These are phyloP conservation scores for Lethrus apterus DNA, from an alignment of 1,140 invertebrate species.

Conservation along the genomic window DNA sequence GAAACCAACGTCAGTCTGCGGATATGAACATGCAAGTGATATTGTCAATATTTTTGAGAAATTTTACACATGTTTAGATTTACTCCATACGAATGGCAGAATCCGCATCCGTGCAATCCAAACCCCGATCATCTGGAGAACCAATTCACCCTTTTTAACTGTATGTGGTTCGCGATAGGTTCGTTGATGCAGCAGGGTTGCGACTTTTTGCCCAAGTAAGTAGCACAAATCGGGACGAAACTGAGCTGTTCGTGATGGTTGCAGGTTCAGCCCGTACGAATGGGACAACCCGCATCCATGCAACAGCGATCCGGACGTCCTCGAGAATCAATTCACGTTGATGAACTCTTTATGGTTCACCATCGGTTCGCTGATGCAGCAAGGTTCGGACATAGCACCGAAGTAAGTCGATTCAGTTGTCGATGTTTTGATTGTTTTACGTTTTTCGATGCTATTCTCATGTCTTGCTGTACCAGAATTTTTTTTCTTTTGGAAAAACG, in stretches of 20 bases:
- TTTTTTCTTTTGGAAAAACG: slow-evolving; percentile 1
- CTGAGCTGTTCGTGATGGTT: slow-evolving; percentile 29
- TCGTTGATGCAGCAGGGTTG: slow-evolving; percentile 90
- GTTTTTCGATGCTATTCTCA: background rate
- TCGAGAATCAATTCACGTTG: slow-evolving; percentile 84
- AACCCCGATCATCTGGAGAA: slow-evolving; percentile 76
- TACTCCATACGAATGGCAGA: slow-evolving; percentile 90
- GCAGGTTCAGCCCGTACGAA: slow-evolving; percentile 82
- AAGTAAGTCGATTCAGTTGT: slow-evolving; percentile 44
- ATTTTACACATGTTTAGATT: no score
- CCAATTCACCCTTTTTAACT: slow-evolving; percentile 86
- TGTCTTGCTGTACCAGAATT: slow-evolving; percentile 24
- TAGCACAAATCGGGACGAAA: slow-evolving; percentile 17
- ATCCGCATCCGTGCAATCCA: slow-evolving; percentile 73
- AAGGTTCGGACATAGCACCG: slow-evolving; percentile 83
- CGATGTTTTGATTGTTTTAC: background rate
- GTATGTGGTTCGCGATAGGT: slow-evolving; percentile 93
- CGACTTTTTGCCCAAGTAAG: slow-evolving; percentile 87
- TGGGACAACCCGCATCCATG: slow-evolving; percentile 81
- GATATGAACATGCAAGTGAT: no score
- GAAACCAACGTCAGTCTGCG: no score
- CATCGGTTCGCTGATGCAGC: slow-evolving; percentile 84
- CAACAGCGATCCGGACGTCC: slow-evolving; percentile 65
- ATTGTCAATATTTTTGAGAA: no score
- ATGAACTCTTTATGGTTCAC: slow-evolving; percentile 85